phyloP scores from a whole-genome alignment of 1,140 invertebrate species.

The Pseudobourletiella spinata region DNA sequence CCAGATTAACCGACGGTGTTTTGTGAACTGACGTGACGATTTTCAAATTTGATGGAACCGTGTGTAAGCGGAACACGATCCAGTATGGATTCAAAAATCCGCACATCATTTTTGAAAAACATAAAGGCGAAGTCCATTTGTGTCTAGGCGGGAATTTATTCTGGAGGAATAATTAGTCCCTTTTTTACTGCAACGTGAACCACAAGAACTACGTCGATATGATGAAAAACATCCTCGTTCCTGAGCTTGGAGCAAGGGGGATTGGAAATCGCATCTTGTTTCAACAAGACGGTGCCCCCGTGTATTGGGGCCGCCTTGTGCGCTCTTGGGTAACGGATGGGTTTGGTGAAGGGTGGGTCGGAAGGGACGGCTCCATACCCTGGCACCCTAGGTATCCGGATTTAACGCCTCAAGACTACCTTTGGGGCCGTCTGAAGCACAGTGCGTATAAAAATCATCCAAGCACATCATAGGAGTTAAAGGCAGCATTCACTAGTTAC shows the following conservation, averaged over 20 bases:
- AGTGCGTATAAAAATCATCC: too few relatives aligned
- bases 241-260: background rate
- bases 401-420: background rate
- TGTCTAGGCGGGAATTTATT: background rate
- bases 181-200: background rate
- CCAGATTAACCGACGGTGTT: too few relatives aligned
- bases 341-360: background rate
- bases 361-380: background rate
- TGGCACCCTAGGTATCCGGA: background rate
- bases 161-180: background rate
- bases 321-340: background rate
- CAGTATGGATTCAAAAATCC: background rate
- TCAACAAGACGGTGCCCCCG: background rate
- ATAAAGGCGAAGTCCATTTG: background rate
- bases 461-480: too few relatives aligned
- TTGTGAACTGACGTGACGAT: background rate
- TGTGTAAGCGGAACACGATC: background rate
- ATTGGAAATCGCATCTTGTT: background rate
- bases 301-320: background rate
- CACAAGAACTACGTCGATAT: background rate
- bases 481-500: too few relatives aligned
- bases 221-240: background rate
- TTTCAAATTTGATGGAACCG: background rate
- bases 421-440: constrained; percentile 2
- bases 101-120: background rate